Percentiles rank a stretch among this genome's conserved stretches.
Conservation (phyloP, 1,140 invertebrate species). For the Hycleus phaleratus region DNA sequence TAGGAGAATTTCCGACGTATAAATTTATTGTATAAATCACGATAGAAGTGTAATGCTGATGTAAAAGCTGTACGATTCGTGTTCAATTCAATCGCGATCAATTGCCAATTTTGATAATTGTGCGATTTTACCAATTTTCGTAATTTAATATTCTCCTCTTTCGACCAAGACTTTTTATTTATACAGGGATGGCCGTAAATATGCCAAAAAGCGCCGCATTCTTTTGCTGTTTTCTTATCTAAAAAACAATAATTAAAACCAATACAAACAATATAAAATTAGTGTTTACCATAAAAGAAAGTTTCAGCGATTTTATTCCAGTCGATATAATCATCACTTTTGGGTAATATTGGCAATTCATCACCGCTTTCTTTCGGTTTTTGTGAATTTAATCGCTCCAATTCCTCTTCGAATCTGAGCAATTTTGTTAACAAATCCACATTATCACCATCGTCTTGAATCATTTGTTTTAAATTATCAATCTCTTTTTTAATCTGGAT, state of each 20-base stretch:
- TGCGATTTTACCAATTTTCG: conserved; percentile 42
- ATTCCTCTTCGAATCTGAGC: conserved; percentile 3
- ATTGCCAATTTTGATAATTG: conserved; percentile 55
- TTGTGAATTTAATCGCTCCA: conserved; percentile 6
- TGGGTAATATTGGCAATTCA: conserved; percentile 10
- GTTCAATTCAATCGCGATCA: conserved; percentile 48
- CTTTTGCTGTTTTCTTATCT: conserved; percentile 44
- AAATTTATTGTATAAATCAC: conserved; percentile 40
- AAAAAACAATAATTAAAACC: conserved; percentile 29
- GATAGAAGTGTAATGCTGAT: conserved; percentile 56
- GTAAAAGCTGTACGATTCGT: conserved; percentile 56
- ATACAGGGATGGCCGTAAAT: conserved; percentile 57
- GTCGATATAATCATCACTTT: conserved; percentile 22
- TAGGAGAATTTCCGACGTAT: conserved; percentile 44
- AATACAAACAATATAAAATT: background rate
- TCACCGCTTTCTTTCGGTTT: background rate
- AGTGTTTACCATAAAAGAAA: conserved; percentile 20
- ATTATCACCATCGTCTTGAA: conserved; percentile 2
- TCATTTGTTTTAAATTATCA: background rate
- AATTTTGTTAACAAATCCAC: background rate
- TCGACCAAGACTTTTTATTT: conserved; percentile 53
- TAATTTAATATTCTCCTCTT: conserved; percentile 48
- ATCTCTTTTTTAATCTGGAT: conserved; percentile 1
- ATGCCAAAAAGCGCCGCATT: conserved; percentile 58
- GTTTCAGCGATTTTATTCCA: conserved; percentile 25